Evolutionary conservation across 2,888 invertebrate species (phyloP), one percentile per base, ranked within the genome.

Genomic region (Himalopsyche kuldschensis): DNA sequence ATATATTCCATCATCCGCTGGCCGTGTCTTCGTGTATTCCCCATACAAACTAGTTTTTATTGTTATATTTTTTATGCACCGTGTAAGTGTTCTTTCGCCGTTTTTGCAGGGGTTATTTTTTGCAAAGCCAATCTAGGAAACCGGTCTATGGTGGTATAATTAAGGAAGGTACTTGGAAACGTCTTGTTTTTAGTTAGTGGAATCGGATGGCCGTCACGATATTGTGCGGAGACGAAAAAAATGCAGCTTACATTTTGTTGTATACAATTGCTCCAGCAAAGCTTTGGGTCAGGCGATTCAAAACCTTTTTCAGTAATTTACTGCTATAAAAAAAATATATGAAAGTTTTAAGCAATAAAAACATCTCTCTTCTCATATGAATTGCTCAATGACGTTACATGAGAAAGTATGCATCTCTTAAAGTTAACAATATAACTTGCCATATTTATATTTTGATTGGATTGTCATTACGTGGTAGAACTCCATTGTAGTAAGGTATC

Each of bases 31-130:
- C 81, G 20, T 41, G 63, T 63, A 27, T 41, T 35, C 76, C 76
- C 75, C 79, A 75, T 75, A 79, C 47, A 80, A 83, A 83, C 83
- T 41, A 80, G 80, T 83, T 83, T 83, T 83, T 83, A 80, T 83
- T 83, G 80, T 77, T 76, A 47, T 76, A 79, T 80, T 83, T 83
- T 83, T 83, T 80, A 80, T 69, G 27, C 31, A 35, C 75, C 35
- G 31, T 48, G 80, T 78, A 76, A 80, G 32, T 79, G 83, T 69
- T 80, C 83, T 80, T 78, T 78, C 77, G 55, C 77, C 30, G 79
- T 83, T 83, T 83, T 80, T 80, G 80, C 80, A 80, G 69, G 77
- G 79, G 41, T 41, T 79, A 48, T 83, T 82, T 79, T 80, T 76
- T 82, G 48, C 75, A 20, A 30, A 47, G 79, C 79, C 82, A 46